phyloP scores from a whole-genome alignment of 2,888 invertebrate species.

The Kuschelorhynchus macadamiae region DNA sequence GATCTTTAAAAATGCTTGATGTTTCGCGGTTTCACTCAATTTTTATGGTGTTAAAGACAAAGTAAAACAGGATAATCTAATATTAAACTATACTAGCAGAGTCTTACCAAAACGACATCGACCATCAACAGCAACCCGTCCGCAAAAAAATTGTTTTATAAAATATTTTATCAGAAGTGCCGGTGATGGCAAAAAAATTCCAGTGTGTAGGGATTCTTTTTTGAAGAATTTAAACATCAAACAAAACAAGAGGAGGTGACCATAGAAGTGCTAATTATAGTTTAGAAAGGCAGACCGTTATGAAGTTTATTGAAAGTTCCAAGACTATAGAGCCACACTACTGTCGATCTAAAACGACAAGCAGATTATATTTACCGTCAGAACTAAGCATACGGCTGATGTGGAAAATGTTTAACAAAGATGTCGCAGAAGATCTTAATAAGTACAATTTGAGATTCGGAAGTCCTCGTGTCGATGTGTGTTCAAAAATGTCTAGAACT shows the following conservation, averaged over 20 bases:
- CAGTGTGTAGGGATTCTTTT: too few species aligned
- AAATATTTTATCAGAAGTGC: neutral
- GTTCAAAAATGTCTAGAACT: conserved; percentile 7
- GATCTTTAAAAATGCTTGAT: too few species aligned
- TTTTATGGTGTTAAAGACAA: conserved; percentile 1
- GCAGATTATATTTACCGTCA: neutral
- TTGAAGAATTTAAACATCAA: too few species aligned
- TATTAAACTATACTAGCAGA: neutral
- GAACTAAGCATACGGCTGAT: neutral
- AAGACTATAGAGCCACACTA: neutral
- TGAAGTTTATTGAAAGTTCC: too few species aligned
- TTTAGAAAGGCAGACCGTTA: too few species aligned
- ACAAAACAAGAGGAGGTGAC: too few species aligned
- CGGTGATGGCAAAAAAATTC: neutral
- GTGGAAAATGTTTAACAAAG: conserved; percentile 1
- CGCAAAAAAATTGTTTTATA: too few species aligned
- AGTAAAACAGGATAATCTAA: neutral
- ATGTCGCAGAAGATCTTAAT: neutral
- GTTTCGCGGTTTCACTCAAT: too few species aligned
- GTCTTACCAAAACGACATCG: neutral
- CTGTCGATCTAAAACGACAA: neutral
- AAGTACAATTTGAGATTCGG: too few species aligned
- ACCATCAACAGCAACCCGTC: neutral
- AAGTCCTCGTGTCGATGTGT: neutral
- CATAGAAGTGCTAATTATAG: too few species aligned